phyloP scores from a whole-genome alignment of 2,888 invertebrate genomes.

The Venustoraphidia nigricollis region DNA sequence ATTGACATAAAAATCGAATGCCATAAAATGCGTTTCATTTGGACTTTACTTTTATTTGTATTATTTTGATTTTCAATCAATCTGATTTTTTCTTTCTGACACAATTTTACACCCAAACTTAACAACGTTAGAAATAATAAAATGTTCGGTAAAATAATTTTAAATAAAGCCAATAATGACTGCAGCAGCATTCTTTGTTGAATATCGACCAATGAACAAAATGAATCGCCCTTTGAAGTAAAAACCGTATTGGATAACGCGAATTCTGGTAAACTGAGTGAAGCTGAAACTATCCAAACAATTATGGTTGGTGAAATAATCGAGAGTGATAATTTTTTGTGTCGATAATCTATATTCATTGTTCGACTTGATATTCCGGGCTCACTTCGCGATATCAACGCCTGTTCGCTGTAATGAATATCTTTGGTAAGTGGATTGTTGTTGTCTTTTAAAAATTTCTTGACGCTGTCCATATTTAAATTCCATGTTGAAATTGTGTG shows the following conservation, averaged over 20 bases:
- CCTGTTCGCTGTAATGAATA: constrained; percentile 20
- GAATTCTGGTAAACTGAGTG: constrained; percentile 42
- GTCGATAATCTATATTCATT: constrained; percentile 37
- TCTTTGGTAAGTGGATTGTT: constrained; percentile 20
- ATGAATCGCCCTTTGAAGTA: constrained; percentile 23
- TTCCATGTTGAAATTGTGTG: constrained; percentile 40
- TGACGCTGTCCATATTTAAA: constrained; percentile 28
- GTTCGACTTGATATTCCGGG: constrained; percentile 32
- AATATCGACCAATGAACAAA: constrained; percentile 36
- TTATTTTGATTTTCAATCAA: constrained; percentile 18
- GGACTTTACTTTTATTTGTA: constrained; percentile 18
- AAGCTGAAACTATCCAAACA: constrained; percentile 40
- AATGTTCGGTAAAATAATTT: constrained; percentile 18
- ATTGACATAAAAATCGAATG: constrained; percentile 19
- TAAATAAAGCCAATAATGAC: constrained; percentile 20
- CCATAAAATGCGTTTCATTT: constrained; percentile 18
- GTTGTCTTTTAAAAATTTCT: constrained; percentile 20
- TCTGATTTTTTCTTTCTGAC: constrained; percentile 13
- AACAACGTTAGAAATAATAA: constrained; percentile 19
- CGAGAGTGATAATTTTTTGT: constrained; percentile 29
- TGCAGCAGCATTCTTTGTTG: constrained; percentile 27
- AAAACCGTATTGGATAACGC: constrained; percentile 33
- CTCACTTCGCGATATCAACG: constrained; percentile 19
- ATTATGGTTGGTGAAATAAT: constrained; percentile 36
- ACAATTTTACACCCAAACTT: constrained; percentile 18